Conservation (phyloP, 2,113 vertebrate genomes). For the Oenanthe oenanthe region DNA sequence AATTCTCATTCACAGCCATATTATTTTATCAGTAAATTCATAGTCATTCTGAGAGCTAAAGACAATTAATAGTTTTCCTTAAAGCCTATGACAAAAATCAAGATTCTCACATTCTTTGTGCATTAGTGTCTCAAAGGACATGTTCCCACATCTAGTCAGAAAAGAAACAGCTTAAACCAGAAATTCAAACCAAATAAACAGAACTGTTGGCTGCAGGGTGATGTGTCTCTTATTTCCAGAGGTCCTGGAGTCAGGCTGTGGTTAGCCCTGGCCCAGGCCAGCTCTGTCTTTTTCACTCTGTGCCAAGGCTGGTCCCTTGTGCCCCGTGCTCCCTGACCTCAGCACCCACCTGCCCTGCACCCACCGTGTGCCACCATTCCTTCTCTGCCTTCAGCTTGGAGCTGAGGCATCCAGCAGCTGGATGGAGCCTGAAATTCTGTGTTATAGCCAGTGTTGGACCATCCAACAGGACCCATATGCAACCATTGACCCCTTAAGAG, state of each 20-base stretch:
- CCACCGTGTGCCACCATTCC: accelerated
- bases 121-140: neutral
- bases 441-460: accelerated
- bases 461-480: neutral
- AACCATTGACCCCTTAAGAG: neutral
- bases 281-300: neutral
- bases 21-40: neutral
- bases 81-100: neutral
- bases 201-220: neutral
- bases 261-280: neutral
- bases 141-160: neutral
- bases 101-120: neutral
- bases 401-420: neutral
- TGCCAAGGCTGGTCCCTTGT: neutral
- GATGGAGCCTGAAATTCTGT: neutral
- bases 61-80: neutral
- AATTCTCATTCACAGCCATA: neutral
- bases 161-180: neutral
- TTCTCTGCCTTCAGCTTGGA: neutral
- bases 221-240: neutral
- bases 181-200: slow-evolving; percentile 35
- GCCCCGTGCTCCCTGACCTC: accelerated
- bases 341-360: neutral
- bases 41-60: neutral
- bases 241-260: neutral